Evolutionary conservation across 2,888 invertebrate genomes (phyloP), one percentile per base, ranked within the genome.

Genomic region (Philhelius pedissequus): DNA sequence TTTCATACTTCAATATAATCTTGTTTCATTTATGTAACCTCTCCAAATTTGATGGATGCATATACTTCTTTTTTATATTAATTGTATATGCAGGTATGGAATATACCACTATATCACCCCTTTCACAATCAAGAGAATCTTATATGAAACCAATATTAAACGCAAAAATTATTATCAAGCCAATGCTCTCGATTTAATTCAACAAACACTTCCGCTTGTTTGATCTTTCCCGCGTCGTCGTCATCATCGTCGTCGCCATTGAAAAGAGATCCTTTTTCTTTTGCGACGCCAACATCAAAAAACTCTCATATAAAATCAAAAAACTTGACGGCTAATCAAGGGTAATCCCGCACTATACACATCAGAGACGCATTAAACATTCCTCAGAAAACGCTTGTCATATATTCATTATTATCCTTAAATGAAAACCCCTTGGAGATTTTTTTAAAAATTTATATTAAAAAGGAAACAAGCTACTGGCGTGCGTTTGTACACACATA

Each of bases 301-400:
- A 75, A 70, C 70, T 84, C 75, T 84, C 75, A 80, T 80, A 76
- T 62, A 56, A 76, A 71, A 84, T 79, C 75, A 84, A 75, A 75
- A 71, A 60, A 56, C 80, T 69, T 71, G 27, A 60, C 76, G 68
- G 56, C 64, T 76, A 66, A 70, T 58, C 75, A 60, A 58, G 79
- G 79, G 73, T 52, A 52, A 58, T 69, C 68, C 66, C 18, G 27
- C 50, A 20, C 22, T 38, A 35, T 15, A 22, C 20, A 45, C 20
- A 1, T 9, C 32, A 11, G 62, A 11, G 62, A 25, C 27, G 40
- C 60, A 75, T 40, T 48, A 35, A 73, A 11, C 25, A 82, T 64
- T 73, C 48, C 18, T 45, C 81, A 45, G 87, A 89, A 90, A 90
- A 89, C 90, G 89, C 88, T 88, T 89, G 90, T 89, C 89, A 90